phyloP scores from a whole-genome alignment of 2,888 invertebrate genomes.

The Schizaphis graminum region DNA sequence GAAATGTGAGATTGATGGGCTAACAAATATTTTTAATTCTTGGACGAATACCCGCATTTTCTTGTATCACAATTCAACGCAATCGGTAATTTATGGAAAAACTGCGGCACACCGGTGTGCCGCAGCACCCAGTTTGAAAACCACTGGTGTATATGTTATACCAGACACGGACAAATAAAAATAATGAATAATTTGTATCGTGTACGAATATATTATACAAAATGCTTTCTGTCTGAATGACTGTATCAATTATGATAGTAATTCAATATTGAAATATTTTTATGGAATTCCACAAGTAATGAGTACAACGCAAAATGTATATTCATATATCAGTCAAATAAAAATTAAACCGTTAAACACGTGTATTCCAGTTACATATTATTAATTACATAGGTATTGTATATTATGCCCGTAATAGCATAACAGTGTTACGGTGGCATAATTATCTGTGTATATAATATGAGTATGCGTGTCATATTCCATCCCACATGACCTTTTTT shows the following conservation, averaged over 20 bases:
- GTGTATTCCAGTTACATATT: no score
- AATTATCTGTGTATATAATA: not conserved
- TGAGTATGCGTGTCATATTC: not conserved
- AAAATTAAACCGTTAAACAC: not conserved
- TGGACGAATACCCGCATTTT: no score
- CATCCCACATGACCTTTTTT: not conserved
- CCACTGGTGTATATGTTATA: no score
- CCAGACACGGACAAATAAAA: not conserved
- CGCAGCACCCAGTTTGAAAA: no score
- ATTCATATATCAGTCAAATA: not conserved
- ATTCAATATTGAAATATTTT: not conserved
- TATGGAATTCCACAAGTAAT: not conserved
- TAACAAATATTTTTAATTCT: no score
- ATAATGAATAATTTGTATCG: not conserved
- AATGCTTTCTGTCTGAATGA: not conserved
- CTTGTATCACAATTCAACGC: no score
- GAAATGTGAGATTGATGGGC: no score
- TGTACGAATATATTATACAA: not conserved
- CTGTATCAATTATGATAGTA: not conserved
- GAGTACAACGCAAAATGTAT: not conserved
- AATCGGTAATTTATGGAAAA: no score
- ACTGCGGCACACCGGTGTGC: no score
- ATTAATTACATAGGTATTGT: no score
- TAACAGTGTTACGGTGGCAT: not conserved
- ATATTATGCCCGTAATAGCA: not conserved